Percentiles rank a stretch among this genome's conserved stretches.
These are phyloP conservation scores for Anoplius nigerrimus DNA, from an alignment of 2,888 invertebrate species.

Conservation along the genomic window DNA sequence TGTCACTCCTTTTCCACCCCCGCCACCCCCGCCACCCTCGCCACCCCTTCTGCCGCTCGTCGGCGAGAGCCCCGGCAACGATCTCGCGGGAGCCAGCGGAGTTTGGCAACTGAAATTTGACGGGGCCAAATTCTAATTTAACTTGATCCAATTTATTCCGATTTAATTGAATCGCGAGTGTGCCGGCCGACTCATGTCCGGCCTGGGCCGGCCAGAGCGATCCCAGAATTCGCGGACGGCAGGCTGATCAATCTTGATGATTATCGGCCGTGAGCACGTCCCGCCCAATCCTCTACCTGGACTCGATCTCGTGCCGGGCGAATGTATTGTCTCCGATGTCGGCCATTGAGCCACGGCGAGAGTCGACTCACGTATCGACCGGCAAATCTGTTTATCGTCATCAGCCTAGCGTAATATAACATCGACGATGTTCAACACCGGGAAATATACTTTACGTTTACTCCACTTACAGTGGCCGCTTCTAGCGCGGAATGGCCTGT, in stretches of 20 bases:
- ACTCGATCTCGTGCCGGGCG: not conserved
- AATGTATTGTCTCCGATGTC: too few species aligned
- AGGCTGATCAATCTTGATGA: slow-evolving; percentile 3
- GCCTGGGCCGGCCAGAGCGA: not conserved
- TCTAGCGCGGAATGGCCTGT: too few species aligned
- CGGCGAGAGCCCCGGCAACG: not conserved
- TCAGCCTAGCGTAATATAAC: too few species aligned
- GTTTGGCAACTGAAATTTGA: slow-evolving; percentile 47
- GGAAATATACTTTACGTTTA: too few species aligned
- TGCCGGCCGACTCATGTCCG: not conserved
- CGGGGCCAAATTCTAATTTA: slow-evolving; percentile 47
- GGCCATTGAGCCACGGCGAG: too few species aligned
- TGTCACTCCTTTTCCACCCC: not conserved
- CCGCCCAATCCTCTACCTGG: not conserved
- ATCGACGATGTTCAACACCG: too few species aligned
- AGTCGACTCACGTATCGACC: too few species aligned
- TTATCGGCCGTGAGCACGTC: not conserved
- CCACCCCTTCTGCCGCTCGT: not conserved
- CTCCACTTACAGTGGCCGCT: too few species aligned
- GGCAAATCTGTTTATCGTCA: too few species aligned
- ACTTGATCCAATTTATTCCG: slow-evolving; percentile 48
- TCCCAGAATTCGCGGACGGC: not conserved
- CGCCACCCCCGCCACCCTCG: not conserved
- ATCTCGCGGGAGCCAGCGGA: slow-evolving; percentile 13
- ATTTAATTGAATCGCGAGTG: slow-evolving; percentile 40